Percentiles rank a stretch among this genome's conserved stretches.
These are phyloP conservation scores for Egretta garzetta DNA, from an alignment of 2,113 vertebrate genomes.

Conservation along the genomic window DNA sequence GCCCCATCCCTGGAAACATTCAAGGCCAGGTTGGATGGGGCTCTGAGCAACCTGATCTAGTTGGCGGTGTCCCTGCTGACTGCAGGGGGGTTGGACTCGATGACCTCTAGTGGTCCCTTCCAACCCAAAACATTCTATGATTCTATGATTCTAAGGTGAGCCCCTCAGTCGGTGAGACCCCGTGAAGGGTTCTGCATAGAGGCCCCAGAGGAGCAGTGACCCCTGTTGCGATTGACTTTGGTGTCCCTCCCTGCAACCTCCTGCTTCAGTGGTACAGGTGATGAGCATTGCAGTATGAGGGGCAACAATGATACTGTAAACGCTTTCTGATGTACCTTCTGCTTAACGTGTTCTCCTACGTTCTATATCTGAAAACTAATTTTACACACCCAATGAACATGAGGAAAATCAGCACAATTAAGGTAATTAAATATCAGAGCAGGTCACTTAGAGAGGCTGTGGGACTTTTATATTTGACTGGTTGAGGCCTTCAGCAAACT, in stretches of 20 bases:
- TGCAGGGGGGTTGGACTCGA: no score
- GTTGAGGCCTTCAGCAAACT: neutral
- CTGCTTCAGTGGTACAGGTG: neutral
- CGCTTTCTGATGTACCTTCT: constrained; percentile 63
- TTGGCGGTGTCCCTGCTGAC: no score
- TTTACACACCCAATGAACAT: fast-evolving
- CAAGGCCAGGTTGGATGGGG: no score
- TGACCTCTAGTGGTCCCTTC: no score
- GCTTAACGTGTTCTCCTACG: no score
- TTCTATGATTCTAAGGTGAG: no score
- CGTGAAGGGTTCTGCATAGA: fast-evolving
- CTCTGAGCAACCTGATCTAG: no score
- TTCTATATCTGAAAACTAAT: fast-evolving
- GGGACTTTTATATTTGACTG: fast-evolving
- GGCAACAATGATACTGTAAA: constrained; percentile 65
- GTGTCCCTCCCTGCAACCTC: neutral
- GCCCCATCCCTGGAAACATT: no score
- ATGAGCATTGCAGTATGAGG: constrained; percentile 58
- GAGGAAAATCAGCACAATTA: fast-evolving
- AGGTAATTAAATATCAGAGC: fast-evolving
- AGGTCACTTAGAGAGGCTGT: fast-evolving
- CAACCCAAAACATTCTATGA: no score
- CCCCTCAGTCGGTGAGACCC: fast-evolving
- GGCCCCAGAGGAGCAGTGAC: fast-evolving
- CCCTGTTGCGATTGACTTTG: fast-evolving